Evolutionary conservation across 2,113 vertebrate genomes (phyloP), one percentile per base, ranked within the genome.

Genomic region (Zingel zingel): DNA sequence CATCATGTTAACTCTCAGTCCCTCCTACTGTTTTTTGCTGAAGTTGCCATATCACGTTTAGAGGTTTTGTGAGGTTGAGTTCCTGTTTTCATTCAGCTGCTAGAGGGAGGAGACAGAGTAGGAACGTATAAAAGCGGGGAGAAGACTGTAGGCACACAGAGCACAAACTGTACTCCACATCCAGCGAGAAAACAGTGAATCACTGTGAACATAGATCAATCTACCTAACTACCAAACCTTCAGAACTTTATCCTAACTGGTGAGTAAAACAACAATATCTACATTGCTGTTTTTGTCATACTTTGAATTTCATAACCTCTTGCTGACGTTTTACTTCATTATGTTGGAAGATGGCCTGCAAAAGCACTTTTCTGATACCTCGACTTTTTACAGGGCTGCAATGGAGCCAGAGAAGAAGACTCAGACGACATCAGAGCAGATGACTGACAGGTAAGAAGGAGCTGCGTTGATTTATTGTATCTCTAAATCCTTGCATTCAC

Each of bases 371-470:
- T 56, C 39, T 78, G 21, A 87, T 19, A 16, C 59, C 5, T 57
- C 25, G 8, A 13, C 19, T 39, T 43, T 67, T 85, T 83, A 33
- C 63, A 91, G 81, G 1, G 16, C 21, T 81, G 86, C 76, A 69
- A 95, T 95, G 94, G 93, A 92, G 68, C 80, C 79, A 2, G 64
- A 91, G n/a, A 90, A 74, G 81, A 90, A 82, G 23, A 85, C 68
- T 6, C 82, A 76, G 78, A 73, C 69, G 6, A 5, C 85, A 75
- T 45, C 82, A 23, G 87, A 84, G 64, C 83, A 84, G 21, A 48
- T 79, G 53, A 71, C 76, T 53, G 88, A 93, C 77, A 77, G 87
- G 94, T 96, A 63, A 78, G 66, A 66, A 21, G 64, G 12, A 79
- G 30, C 51, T 45, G n/a, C 74, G 77, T 43, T 65, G 71, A 84